Evolutionary conservation across 2,113 vertebrate genomes (phyloP).

Genomic region (Numida meleagris): DNA sequence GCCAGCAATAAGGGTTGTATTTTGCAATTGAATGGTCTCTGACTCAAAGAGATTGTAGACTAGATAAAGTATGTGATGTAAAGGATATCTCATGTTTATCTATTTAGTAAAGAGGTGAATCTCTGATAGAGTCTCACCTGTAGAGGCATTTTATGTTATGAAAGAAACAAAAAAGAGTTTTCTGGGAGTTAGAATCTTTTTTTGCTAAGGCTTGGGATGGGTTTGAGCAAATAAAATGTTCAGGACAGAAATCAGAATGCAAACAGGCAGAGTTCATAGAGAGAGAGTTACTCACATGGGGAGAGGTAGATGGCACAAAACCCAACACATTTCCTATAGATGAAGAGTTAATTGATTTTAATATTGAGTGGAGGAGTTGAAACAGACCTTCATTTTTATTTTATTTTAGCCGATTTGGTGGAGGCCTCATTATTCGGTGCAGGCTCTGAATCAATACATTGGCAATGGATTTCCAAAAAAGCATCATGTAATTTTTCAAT

Average conservation of each 20-base stretch:
- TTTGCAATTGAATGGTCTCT: not conserved
- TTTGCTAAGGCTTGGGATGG: not conserved
- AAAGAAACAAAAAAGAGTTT: conserved; percentile 11
- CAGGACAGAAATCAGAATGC: not conserved
- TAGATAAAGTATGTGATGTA: not conserved
- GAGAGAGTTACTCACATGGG: not conserved
- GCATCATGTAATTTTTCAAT: conserved; percentile 81
- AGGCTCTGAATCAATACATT: conserved; percentile 65
- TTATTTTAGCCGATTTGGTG: conserved; percentile 45
- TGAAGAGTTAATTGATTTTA: conserved; percentile 37
- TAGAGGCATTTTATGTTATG: not conserved
- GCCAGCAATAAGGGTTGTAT: not conserved
- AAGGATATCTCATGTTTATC: not conserved
- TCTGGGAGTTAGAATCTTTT: not conserved
- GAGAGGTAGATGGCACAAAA: not conserved
- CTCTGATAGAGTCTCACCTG: not conserved
- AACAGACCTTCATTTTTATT: not conserved
- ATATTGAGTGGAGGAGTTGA: not conserved
- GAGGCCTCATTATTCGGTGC: not conserved
- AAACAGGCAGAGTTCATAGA: not conserved
- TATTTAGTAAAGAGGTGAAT: not conserved
- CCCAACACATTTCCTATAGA: not conserved
- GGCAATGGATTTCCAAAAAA: conserved; percentile 84
- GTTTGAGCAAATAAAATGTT: not conserved
- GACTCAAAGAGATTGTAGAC: not conserved